Evolutionary conservation across 2,113 vertebrate species (phyloP).

Genomic region (Oceanites oceanicus): DNA sequence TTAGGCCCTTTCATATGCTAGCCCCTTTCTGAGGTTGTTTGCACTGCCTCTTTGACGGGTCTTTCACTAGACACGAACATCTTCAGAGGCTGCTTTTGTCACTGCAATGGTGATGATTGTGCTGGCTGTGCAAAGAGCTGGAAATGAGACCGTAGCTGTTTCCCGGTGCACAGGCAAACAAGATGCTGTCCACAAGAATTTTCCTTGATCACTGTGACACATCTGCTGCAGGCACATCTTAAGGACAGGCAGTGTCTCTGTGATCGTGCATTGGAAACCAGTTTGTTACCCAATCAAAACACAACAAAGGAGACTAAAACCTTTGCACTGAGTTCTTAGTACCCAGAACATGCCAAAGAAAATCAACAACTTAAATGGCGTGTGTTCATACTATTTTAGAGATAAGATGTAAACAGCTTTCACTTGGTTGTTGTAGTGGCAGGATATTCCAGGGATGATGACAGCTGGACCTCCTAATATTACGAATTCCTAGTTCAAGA

Average conservation of each 20-base stretch:
- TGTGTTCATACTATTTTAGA: neutral
- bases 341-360: neutral
- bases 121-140: neutral
- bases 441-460: neutral
- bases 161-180: neutral
- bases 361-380: neutral
- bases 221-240: neutral
- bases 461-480: neutral
- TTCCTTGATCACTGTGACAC: neutral
- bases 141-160: neutral
- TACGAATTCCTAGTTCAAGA: neutral
- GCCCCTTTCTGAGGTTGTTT: neutral
- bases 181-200: neutral
- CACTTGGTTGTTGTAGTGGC: neutral
- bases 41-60: neutral
- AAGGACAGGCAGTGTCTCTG: neutral
- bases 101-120: neutral
- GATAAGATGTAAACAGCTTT: neutral
- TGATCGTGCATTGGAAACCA: neutral
- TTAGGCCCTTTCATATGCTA: neutral
- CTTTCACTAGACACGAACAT: neutral
- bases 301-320: neutral
- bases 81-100: constrained; percentile 41
- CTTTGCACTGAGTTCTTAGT: neutral
- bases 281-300: neutral